Conservation (phyloP, 2,797 vertebrate genomes). For the Lycodopsis pacificus region DNA sequence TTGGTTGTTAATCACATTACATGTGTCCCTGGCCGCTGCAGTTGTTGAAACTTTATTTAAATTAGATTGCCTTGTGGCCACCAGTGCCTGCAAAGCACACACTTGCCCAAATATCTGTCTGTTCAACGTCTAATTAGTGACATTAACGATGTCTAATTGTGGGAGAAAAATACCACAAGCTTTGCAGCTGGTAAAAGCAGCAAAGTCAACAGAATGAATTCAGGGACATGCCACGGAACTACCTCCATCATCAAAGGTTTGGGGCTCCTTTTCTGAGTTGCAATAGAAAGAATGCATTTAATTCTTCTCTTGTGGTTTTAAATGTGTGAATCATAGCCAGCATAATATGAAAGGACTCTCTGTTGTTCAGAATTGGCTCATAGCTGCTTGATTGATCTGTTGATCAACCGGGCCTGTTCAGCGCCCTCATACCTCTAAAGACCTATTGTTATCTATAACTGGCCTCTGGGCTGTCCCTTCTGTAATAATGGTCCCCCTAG, state of each 20-base stretch:
- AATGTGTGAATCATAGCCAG: background rate
- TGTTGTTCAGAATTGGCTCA: background rate
- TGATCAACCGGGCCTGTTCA: constrained; percentile 8
- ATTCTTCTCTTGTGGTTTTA: background rate
- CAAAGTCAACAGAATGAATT: constrained; percentile 3
- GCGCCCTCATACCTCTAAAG: background rate
- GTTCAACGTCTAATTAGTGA: constrained; percentile 32
- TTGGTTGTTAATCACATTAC: constrained; percentile 25
- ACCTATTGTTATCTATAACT: background rate
- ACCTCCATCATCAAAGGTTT: background rate
- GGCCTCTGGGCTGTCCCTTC: background rate
- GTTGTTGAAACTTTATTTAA: constrained; percentile 37
- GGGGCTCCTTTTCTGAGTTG: constrained; percentile 4
- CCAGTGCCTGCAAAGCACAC: constrained; percentile 24
- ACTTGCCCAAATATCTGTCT: constrained; percentile 33
- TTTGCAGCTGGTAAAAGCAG: constrained; percentile 9
- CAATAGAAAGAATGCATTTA: background rate
- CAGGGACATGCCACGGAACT: background rate
- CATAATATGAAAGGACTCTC: background rate
- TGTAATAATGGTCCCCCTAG: background rate
- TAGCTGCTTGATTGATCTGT: constrained; percentile 3
- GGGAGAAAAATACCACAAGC: constrained; percentile 1
- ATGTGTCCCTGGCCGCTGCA: constrained; percentile 20
- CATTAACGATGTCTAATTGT: constrained; percentile 27
- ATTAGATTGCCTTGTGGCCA: constrained; percentile 31